These are phyloP conservation scores for Linurgus olivaceus DNA, from an alignment of 2,797 vertebrate species.

Conservation along the genomic window DNA sequence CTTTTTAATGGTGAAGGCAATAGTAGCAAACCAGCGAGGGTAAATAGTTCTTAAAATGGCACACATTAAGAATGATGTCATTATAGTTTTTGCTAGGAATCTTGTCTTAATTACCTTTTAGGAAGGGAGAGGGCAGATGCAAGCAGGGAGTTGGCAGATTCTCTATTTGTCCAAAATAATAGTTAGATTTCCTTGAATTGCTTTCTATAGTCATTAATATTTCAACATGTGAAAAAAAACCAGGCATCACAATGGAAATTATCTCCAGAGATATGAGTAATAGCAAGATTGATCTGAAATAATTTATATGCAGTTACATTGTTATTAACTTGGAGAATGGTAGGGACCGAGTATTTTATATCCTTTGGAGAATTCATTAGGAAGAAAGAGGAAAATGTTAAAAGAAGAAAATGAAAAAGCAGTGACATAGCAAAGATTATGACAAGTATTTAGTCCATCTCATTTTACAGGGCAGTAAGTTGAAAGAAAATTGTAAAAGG, in stretches of 20 bases:
- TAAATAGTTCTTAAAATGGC: neutral
- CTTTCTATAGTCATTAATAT: neutral
- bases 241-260: neutral
- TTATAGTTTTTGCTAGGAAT: neutral
- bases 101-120: neutral
- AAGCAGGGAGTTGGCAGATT: neutral
- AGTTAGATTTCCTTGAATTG: conserved; percentile 18
- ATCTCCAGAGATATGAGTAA: neutral
- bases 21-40: neutral
- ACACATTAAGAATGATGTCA: neutral
- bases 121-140: neutral
- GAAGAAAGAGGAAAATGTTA: neutral
- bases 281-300: conserved; percentile 5
- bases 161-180: conserved; percentile 19
- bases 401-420: neutral
- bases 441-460: neutral
- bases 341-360: neutral
- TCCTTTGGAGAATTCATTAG: neutral
- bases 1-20: neutral
- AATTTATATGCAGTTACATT: neutral
- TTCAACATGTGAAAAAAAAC: neutral
- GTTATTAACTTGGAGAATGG: neutral
- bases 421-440: neutral
- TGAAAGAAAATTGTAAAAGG: neutral
- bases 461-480: neutral